These are phyloP conservation scores for Brienomyrus brachyistius DNA, from an alignment of 2,113 vertebrate species.

Conservation along the genomic window DNA sequence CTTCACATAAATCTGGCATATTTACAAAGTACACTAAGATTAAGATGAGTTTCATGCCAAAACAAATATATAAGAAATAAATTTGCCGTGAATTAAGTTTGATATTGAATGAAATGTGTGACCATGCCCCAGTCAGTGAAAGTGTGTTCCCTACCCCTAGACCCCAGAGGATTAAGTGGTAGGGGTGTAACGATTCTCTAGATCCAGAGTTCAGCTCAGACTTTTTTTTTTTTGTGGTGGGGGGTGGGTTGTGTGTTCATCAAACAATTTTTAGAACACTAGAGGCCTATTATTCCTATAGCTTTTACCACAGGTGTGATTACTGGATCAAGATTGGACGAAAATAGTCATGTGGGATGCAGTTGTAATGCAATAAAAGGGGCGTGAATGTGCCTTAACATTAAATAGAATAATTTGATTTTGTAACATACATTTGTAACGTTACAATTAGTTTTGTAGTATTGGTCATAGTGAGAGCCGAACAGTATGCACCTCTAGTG, in stretches of 20 bases:
- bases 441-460: not conserved
- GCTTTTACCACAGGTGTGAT: not conserved
- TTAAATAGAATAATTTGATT: not conserved
- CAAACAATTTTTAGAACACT: not conserved
- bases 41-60: too few species aligned
- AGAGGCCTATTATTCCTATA: not conserved
- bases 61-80: too few species aligned
- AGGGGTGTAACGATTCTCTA: not conserved
- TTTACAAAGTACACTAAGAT: too few species aligned
- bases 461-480: not conserved
- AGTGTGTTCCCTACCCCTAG: too few species aligned
- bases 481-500: not conserved
- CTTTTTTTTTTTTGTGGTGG: too few species aligned
- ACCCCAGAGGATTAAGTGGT: not conserved
- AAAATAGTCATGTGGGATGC: not conserved
- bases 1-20: too few species aligned
- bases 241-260: too few species aligned
- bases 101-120: too few species aligned
- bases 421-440: not conserved
- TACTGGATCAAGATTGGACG: not conserved
- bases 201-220: not conserved
- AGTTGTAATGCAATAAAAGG: not conserved
- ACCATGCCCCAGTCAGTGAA: too few species aligned
- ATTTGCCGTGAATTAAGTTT: too few species aligned
- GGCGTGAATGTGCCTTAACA: not conserved